Base-by-base conservation (phyloP, 2,113 vertebrate genomes). In the Callopanchax toddi region DNA sequence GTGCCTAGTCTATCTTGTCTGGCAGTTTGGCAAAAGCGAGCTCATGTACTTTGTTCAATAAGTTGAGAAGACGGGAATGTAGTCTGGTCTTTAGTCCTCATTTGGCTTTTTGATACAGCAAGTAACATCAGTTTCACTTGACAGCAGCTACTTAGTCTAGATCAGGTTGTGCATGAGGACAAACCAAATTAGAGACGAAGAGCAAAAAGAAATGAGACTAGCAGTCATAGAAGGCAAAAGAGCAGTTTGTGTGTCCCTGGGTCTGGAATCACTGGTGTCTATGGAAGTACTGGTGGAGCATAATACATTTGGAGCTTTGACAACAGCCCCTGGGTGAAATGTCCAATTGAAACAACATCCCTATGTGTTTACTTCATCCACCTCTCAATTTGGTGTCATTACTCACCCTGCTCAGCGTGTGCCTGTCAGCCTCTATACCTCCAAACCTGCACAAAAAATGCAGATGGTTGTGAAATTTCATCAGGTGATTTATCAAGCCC, bases 261-360 rank as follows among this genome's bases (percentile, higher is more conserved):
- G 34, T 67, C 50, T 43, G 53, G 58, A 69, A 76, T 74, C 15
- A 63, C 57, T 87, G 66, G 58, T 44, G 48, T 45, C 58, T 51
- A 50, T 72, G 72, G 70, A 59, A 45, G 65, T 71, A 55, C 52
- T 48, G 17, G 48, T 46, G 52, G 46, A 57, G 18, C 58, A 44
- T 74, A 44, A 86, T 81, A 74, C 8, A 90, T 86, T 69, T 83
- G 43, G 57, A 52, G 68, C 65, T 51, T 49, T 81, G 63, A 70
- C 23, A 55, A 76, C 57, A 65, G 69, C 79, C 76, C 58, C 58
- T 9, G 78, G 77, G 76, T 32, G 58, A 84, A 82, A 68, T 56
- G 67, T 87, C 79, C 71, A 57, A 77, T 74, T 70, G 71, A 77
- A 89, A 86, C 78, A 81, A 83, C 79, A 86, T 60, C 67, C 56